These are phyloP conservation scores for Molossus molossus DNA, from an alignment of 2,797 vertebrate genomes.

Conservation along the genomic window DNA sequence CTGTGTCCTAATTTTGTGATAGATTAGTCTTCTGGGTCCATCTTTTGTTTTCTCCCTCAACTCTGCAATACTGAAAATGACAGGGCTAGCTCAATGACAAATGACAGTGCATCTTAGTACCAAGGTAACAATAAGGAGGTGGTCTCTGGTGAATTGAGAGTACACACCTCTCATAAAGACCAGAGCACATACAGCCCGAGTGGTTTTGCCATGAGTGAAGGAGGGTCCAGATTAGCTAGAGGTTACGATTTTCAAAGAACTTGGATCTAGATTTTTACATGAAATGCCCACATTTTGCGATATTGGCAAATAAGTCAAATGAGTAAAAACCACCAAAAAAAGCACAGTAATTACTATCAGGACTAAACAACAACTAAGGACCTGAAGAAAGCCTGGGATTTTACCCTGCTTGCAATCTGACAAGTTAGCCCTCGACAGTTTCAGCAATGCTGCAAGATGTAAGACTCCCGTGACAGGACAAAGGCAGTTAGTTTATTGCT, in stretches of 20 bases:
- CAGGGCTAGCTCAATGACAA: neutral
- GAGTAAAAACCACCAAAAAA: neutral
- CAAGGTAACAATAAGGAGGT: neutral
- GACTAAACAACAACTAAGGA: neutral
- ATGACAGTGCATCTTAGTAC: neutral
- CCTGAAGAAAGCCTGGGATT: neutral
- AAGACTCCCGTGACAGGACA: neutral
- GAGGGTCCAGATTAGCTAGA: neutral
- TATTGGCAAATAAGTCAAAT: neutral
- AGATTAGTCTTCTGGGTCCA: constrained; percentile 36
- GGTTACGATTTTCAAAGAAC: neutral
- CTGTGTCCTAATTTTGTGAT: constrained; percentile 70
- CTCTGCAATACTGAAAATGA: constrained; percentile 47
- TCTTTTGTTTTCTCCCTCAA: constrained; percentile 68
- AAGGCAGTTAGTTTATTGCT: neutral
- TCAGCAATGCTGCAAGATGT: neutral
- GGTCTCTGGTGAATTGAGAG: neutral
- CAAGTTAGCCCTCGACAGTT: neutral
- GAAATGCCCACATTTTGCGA: neutral
- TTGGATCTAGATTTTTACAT: neutral
- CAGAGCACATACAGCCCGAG: neutral
- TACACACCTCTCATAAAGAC: neutral
- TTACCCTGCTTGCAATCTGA: neutral
- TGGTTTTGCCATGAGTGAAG: neutral
- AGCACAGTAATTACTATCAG: neutral